phyloP scores from a whole-genome alignment of 2,797 vertebrate genomes.

The Onychomys leucogaster region DNA sequence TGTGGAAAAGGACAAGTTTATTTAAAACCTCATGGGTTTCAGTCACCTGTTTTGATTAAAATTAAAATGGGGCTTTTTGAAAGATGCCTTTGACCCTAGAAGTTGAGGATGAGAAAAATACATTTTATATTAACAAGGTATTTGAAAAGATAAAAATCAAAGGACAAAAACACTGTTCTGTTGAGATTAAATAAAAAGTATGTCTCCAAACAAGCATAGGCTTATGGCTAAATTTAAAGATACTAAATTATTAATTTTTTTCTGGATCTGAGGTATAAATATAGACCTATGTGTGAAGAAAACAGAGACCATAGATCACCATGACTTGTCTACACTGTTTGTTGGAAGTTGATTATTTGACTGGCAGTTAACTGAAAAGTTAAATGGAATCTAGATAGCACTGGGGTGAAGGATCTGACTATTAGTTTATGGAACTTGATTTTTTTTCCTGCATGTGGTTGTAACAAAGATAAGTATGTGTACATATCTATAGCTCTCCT shows the following conservation, averaged over 20 bases:
- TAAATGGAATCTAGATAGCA: not conserved
- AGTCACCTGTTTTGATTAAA: not conserved
- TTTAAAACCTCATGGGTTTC: not conserved
- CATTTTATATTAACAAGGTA: not conserved
- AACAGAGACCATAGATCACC: not conserved
- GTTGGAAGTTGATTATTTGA: not conserved
- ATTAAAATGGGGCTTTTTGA: not conserved
- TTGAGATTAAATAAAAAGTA: not conserved
- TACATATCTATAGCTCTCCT: not conserved
- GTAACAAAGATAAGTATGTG: not conserved
- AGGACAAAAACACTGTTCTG: conserved; percentile 24
- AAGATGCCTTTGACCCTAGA: not conserved
- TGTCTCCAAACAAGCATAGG: not conserved
- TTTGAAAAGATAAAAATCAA: conserved; percentile 33
- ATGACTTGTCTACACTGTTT: not conserved
- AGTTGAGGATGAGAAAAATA: conserved; percentile 19
- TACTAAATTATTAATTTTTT: not conserved
- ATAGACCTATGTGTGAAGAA: not conserved
- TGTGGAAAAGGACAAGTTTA: not conserved
- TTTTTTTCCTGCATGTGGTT: not conserved
- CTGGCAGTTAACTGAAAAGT: not conserved
- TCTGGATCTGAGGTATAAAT: not conserved
- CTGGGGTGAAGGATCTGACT: not conserved
- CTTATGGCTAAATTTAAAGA: not conserved
- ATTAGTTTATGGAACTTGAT: conserved; percentile 22